A percentile compares a stretch with the other conserved stretches of the same genome.
These are phyloP conservation scores for Stenodema calcarata DNA, from an alignment of 2,888 invertebrate genomes.

Conservation along the genomic window DNA sequence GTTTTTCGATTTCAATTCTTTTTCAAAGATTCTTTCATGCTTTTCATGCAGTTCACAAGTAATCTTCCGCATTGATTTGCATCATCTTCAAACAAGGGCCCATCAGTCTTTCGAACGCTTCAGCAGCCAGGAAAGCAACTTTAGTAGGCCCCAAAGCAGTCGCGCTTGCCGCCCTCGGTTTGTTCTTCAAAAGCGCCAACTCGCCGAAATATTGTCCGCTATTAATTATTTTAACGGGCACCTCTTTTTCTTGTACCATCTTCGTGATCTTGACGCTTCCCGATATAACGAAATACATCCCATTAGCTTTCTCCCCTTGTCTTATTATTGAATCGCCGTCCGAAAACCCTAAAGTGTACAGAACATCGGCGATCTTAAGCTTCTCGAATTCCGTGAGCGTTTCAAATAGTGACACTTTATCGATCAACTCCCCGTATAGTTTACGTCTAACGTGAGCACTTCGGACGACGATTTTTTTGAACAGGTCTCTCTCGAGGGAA, in stretches of 20 bases:
- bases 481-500: slow-evolving; percentile 1
- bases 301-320: slow-evolving; percentile 92
- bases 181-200: slow-evolving; percentile 93
- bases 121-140: slow-evolving; percentile 71
- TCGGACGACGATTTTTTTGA: slow-evolving; percentile 22
- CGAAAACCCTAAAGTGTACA: slow-evolving; percentile 77
- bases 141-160: slow-evolving; percentile 85
- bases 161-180: slow-evolving; percentile 92
- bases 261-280: slow-evolving; percentile 81
- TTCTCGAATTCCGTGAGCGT: slow-evolving; percentile 90
- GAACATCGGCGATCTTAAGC: slow-evolving; percentile 95
- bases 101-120: slow-evolving; percentile 51
- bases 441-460: slow-evolving; percentile 21
- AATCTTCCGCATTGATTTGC: slow-evolving; percentile 66
- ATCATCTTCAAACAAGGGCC: slow-evolving; percentile 49
- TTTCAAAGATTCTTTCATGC: no score
- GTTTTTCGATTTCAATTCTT: no score
- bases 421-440: slow-evolving; percentile 1
- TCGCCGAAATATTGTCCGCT: slow-evolving; percentile 92
- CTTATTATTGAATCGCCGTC: slow-evolving; percentile 86
- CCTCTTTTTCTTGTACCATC: background rate
- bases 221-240: slow-evolving; percentile 64
- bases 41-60: slow-evolving; percentile 61
- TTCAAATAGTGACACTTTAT: slow-evolving; percentile 8
- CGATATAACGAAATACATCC: slow-evolving; percentile 97